phyloP scores from a whole-genome alignment of 2,797 vertebrate species.

The Coracias cyanogaster region DNA sequence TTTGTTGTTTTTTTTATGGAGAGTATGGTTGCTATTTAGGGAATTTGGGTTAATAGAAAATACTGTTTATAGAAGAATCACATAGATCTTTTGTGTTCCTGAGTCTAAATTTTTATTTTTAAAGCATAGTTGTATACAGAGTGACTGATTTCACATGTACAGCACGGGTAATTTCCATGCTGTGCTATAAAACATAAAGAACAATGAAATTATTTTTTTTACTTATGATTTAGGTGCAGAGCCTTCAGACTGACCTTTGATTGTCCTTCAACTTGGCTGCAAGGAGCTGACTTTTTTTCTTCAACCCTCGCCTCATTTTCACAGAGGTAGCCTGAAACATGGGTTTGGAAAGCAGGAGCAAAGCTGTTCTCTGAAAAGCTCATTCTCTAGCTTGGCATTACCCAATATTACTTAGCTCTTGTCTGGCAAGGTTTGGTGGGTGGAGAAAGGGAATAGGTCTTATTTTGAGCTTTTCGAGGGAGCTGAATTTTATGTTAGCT shows the following conservation, averaged over 20 bases:
- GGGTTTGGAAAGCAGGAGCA: not conserved
- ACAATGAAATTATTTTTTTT: not conserved
- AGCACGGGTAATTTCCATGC: not conserved
- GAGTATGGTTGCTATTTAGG: not conserved
- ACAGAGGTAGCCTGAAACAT: not conserved
- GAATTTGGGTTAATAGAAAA: not conserved
- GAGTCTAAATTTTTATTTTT: not conserved
- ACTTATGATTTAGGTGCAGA: not conserved
- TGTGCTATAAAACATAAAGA: not conserved
- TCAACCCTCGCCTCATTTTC: not conserved
- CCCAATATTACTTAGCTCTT: not conserved
- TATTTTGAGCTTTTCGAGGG: slow-evolving; percentile 7
- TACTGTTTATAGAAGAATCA: not conserved
- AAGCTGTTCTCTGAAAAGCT: not conserved
- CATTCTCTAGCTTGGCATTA: not conserved
- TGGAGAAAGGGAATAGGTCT: not conserved
- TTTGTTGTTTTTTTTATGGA: not conserved
- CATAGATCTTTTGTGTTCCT: not conserved
- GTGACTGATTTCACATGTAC: not conserved
- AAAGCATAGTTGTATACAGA: not conserved
- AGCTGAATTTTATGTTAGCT: slow-evolving; percentile 28
- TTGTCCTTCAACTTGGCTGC: not conserved
- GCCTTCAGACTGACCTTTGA: not conserved
- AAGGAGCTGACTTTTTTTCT: not conserved
- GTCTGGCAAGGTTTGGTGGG: not conserved